phyloP scores from a whole-genome alignment of 2,113 vertebrate species.

The Eublepharis macularius region DNA sequence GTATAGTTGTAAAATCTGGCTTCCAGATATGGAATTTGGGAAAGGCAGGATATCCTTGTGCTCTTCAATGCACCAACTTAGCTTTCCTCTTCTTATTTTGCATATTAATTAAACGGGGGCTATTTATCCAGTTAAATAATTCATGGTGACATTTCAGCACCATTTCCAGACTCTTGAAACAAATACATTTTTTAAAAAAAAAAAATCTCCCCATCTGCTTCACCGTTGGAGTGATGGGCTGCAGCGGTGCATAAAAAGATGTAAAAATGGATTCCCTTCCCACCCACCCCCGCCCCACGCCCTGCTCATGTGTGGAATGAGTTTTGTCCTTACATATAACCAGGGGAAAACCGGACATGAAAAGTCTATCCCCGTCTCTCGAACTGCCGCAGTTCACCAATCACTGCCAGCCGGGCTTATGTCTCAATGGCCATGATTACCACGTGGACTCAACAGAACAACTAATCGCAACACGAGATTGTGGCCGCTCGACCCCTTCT shows the following conservation, averaged over 20 bases:
- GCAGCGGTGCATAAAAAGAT: not conserved
- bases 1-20: not conserved
- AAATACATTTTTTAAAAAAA: not conserved
- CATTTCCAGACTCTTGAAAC: not conserved
- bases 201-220: not conserved
- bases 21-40: not conserved
- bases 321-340: not conserved
- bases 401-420: not conserved
- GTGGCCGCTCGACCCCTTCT: not conserved
- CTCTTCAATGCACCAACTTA: no score
- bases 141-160: not conserved
- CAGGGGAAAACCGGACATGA: not conserved
- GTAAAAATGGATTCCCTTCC: not conserved
- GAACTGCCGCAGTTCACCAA: not conserved
- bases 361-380: not conserved
- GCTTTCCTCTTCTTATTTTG: not conserved
- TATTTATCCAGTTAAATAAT: constrained; percentile 12
- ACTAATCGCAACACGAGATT: no score
- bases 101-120: constrained; percentile 7
- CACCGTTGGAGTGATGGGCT: not conserved
- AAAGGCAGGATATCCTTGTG: not conserved
- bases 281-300: no score
- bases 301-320: not conserved
- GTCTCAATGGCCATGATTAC: not conserved
- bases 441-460: not conserved